Conservation (phyloP, 2,888 invertebrate species). For the Synanthedon myopaeformis region DNA sequence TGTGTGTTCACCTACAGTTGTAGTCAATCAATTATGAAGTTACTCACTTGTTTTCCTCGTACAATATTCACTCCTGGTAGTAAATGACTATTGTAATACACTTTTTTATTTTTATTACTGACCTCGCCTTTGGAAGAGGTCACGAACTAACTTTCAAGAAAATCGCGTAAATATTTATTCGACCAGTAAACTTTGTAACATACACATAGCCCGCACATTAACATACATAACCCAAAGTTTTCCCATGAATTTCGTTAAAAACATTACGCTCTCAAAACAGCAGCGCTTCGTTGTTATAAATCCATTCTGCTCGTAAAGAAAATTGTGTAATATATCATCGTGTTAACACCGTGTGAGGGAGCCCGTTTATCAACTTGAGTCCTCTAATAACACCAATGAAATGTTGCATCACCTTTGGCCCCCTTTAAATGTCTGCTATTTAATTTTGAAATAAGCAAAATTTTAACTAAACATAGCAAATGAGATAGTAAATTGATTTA, state of each 20-base stretch:
- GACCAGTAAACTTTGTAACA: slow-evolving; percentile 8
- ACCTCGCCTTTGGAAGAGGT: not conserved
- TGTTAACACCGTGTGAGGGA: slow-evolving; percentile 47
- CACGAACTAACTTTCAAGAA: slow-evolving; percentile 1
- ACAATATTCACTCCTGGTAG: too few species aligned
- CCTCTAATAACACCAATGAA: slow-evolving; percentile 35
- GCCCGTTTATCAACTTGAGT: slow-evolving; percentile 54
- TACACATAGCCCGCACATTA: not conserved
- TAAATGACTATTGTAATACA: too few species aligned
- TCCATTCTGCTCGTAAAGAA: slow-evolving; percentile 57
- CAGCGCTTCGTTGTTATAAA: slow-evolving; percentile 37
- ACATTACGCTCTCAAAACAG: slow-evolving; percentile 8
- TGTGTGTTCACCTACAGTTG: too few species aligned
- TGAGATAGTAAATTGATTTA: too few species aligned
- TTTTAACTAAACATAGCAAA: not conserved
- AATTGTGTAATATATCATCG: slow-evolving; percentile 60
- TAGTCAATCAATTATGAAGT: too few species aligned
- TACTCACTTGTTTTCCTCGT: too few species aligned
- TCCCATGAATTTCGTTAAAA: slow-evolving; percentile 12
- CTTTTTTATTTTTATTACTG: slow-evolving; percentile 1
- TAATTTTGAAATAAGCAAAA: not conserved
- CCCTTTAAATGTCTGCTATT: slow-evolving; percentile 1
- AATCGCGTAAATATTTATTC: slow-evolving; percentile 9
- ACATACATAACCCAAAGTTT: not conserved
- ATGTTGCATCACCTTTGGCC: slow-evolving; percentile 13